A percentile compares a stretch with the other conserved stretches of the same genome.
Evolutionary conservation across 2,797 vertebrate species (phyloP).

Genomic region (Setipinna tenuifilis): DNA sequence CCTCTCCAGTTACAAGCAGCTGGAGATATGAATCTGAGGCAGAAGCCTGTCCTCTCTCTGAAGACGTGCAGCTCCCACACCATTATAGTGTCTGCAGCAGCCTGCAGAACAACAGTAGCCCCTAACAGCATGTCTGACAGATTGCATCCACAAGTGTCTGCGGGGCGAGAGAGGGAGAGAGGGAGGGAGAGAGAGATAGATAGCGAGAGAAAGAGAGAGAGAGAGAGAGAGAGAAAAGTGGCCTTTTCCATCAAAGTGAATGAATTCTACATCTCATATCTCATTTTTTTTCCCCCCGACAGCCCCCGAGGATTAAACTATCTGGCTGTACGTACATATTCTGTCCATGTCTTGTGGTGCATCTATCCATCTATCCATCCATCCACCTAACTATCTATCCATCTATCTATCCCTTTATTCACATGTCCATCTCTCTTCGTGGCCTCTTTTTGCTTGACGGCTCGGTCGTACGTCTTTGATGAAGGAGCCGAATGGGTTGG

Average conservation of each 20-base stretch:
- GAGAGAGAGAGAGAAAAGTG: not conserved
- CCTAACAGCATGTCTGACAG: slow-evolving; percentile 42
- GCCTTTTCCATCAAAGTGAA: slow-evolving; percentile 21
- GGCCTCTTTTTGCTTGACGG: not conserved
- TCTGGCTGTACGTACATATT: slow-evolving; percentile 6
- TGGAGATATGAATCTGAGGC: slow-evolving; percentile 33
- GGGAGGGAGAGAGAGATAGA: not conserved
- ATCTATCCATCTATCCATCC: not conserved
- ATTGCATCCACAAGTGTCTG: slow-evolving; percentile 26
- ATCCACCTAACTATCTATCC: not conserved
- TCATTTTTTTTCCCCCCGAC: not conserved
- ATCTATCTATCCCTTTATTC: not conserved
- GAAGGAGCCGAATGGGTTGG: not conserved
- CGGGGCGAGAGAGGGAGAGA: not conserved
- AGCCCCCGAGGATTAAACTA: slow-evolving; percentile 10
- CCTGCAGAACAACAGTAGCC: slow-evolving; percentile 33
- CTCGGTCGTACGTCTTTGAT: slow-evolving; percentile 6
- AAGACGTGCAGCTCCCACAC: slow-evolving; percentile 26
- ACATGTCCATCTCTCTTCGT: not conserved
- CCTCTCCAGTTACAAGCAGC: slow-evolving; percentile 6
- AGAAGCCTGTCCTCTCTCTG: slow-evolving; percentile 30
- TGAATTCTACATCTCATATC: slow-evolving; percentile 7
- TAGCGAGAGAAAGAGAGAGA: not conserved
- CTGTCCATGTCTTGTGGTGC: not conserved
- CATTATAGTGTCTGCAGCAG: slow-evolving; percentile 19